Evolutionary conservation across 2,888 invertebrate genomes (phyloP).

Genomic region (Gari tellinella): DNA sequence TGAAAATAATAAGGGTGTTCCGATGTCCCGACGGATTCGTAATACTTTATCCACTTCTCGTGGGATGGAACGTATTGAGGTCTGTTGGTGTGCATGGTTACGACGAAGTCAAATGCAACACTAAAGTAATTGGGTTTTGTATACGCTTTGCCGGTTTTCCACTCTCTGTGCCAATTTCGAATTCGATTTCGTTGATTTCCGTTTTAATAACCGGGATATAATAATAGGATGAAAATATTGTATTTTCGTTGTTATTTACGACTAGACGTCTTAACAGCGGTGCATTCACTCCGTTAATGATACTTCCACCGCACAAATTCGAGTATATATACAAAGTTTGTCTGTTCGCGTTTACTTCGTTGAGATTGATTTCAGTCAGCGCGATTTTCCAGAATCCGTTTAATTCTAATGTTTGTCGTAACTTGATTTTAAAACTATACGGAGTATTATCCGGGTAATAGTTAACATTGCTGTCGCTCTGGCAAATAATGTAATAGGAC

Average conservation of each 20-base stretch:
- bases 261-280: conserved; percentile 23
- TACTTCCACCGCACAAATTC: conserved; percentile 22
- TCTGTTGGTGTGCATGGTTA: no score
- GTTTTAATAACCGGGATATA: conserved; percentile 22
- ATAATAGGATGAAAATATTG: conserved; percentile 2
- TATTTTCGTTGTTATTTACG: neutral
- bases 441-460: conserved; percentile 23
- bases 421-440: conserved; percentile 11
- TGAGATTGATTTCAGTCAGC: conserved; percentile 7
- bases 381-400: no score
- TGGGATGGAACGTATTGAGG: no score
- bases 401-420: no score
- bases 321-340: conserved; percentile 18
- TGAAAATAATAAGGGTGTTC: no score
- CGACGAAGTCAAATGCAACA: no score
- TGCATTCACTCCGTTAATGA: conserved; percentile 18
- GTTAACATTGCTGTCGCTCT: conserved; percentile 15
- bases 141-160: no score
- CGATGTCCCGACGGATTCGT: no score
- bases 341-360: neutral
- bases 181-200: conserved; percentile 18
- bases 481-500: conserved; percentile 22
- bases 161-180: conserved; percentile 30
- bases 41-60: conserved; percentile 30
- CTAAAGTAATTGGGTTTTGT: no score